Evolutionary conservation across 2,113 vertebrate genomes (phyloP).

Genomic region (Dicrurus megarhynchus): DNA sequence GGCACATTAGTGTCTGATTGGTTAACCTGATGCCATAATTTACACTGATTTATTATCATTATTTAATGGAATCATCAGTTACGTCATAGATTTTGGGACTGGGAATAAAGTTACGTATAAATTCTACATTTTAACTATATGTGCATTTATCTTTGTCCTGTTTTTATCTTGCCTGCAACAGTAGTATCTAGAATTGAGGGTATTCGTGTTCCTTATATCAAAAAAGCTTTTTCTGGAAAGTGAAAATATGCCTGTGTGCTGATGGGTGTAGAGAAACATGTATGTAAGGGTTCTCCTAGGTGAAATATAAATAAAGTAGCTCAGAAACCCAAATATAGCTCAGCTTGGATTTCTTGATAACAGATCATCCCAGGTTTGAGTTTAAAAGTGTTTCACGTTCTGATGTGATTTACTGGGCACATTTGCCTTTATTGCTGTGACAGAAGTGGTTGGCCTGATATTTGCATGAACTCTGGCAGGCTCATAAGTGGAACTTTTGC

Average conservation of each 20-base stretch:
- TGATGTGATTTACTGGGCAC: background rate
- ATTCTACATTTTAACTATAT: background rate
- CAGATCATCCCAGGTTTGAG: background rate
- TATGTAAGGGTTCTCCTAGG: background rate
- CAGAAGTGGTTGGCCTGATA: conserved; percentile 9
- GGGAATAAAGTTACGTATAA: background rate
- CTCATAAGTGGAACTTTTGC: background rate
- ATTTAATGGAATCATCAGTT: background rate
- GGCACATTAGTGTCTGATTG: background rate
- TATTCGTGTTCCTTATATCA: background rate
- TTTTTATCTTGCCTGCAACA: background rate
- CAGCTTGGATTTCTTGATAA: conserved; percentile 11
- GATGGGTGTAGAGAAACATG: background rate
- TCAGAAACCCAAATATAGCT: conserved; percentile 14
- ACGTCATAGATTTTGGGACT: background rate
- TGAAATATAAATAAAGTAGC: conserved; percentile 13
- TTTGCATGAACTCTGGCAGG: background rate
- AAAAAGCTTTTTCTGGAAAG: background rate
- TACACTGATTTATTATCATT: background rate
- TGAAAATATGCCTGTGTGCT: background rate
- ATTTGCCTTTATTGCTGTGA: background rate
- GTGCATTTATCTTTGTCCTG: background rate
- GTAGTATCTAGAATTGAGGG: background rate
- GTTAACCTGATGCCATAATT: background rate
- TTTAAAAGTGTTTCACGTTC: background rate